phyloP scores from a whole-genome alignment of 2,888 invertebrate genomes.

The Acleris literana region DNA sequence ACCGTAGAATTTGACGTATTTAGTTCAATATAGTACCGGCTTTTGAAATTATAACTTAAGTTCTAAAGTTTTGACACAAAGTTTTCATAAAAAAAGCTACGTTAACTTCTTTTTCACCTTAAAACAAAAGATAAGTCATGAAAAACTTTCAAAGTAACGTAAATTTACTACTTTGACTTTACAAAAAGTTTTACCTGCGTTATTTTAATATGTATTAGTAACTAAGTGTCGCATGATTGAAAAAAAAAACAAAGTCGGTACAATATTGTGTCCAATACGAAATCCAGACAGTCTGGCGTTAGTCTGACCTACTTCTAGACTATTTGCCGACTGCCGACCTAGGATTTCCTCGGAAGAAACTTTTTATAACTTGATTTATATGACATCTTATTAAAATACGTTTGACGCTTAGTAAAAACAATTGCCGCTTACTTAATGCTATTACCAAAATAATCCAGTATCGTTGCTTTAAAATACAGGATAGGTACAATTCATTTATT shows the following conservation, averaged over 20 bases:
- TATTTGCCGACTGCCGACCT: slow-evolving; percentile 4
- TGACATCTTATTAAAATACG: background rate
- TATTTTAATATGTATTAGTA: background rate
- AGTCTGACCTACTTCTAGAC: slow-evolving; percentile 25
- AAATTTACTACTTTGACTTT: no score
- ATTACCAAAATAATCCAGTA: no score
- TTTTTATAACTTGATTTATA: background rate
- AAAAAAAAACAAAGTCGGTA: background rate
- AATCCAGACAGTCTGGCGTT: slow-evolving; percentile 32
- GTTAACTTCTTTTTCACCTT: no score
- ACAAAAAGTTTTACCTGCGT: no score
- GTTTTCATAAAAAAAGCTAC: background rate
- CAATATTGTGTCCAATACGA: background rate
- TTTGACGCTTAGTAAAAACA: no score
- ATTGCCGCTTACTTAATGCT: no score
- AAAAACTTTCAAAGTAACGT: no score
- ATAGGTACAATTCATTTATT: no score
- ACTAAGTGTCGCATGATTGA: background rate
- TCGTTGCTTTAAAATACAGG: no score
- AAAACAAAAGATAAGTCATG: no score
- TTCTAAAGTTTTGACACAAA: background rate
- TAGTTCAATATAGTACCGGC: background rate
- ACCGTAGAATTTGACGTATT: background rate
- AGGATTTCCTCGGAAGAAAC: slow-evolving; percentile 6
- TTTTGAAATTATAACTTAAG: background rate